Percentiles rank a stretch among this genome's conserved stretches.
Evolutionary conservation across 2,888 invertebrate genomes (phyloP).

Genomic region (Kryphioiulus occultus): DNA sequence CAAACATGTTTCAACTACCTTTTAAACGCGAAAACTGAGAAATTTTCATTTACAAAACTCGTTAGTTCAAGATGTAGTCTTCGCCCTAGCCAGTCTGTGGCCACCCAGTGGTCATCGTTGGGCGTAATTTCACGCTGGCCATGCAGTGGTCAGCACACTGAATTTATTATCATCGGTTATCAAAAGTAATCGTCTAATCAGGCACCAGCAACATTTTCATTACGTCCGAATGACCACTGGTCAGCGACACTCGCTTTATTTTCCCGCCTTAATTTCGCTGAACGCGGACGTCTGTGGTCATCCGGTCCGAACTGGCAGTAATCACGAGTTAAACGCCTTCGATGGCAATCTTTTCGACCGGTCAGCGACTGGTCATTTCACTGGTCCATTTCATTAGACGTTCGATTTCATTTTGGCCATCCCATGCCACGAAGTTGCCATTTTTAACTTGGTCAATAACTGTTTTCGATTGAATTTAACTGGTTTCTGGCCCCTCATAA

Average conservation of each 20-base stretch:
- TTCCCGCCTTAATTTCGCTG: neutral
- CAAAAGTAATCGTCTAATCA: neutral
- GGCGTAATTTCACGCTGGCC: no score
- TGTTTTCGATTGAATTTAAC: slow-evolving; percentile 24
- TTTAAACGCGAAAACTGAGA: no score
- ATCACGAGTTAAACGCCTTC: slow-evolving; percentile 6
- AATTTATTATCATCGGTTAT: neutral
- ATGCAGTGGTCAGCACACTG: no score
- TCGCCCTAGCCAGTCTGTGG: no score
- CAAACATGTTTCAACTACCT: no score
- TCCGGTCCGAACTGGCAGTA: neutral
- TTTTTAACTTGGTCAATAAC: slow-evolving; percentile 15
- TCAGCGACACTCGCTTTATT: neutral
- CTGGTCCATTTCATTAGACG: slow-evolving; percentile 14
- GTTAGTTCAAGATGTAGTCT: no score
- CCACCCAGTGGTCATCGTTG: no score
- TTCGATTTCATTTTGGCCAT: neutral
- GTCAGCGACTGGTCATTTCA: neutral
- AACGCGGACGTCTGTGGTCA: neutral
- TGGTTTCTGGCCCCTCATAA: neutral
- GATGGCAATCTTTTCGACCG: slow-evolving; percentile 1
- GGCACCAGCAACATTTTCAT: neutral
- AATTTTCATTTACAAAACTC: no score
- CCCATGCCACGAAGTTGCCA: neutral
- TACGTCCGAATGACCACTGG: neutral